phyloP scores from a whole-genome alignment of 35 echinoderm and acorn worm genomes.

The Ophioderma brevispina region DNA sequence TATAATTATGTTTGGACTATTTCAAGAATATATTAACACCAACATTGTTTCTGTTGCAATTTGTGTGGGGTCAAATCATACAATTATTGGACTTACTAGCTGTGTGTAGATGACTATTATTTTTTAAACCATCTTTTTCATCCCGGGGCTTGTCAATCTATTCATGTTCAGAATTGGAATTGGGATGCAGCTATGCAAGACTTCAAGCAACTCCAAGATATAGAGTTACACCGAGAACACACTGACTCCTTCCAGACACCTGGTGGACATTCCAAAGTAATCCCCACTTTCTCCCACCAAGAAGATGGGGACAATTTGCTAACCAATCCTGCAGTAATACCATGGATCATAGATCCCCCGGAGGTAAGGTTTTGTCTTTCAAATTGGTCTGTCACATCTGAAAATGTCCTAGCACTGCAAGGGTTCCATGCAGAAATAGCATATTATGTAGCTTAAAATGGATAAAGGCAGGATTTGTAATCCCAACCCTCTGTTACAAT shows the following conservation, averaged over 20 bases:
- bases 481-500: no score
- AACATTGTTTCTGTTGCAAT: no score
- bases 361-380: background rate
- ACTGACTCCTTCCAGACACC: background rate
- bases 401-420: no score
- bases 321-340: background rate
- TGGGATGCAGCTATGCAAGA: background rate
- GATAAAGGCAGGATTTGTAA: no score
- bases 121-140: background rate
- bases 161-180: background rate
- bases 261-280: background rate
- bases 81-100: no score
- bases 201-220: background rate
- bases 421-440: no score
- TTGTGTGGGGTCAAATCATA: no score
- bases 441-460: no score
- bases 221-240: background rate
- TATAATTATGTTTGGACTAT: no score
- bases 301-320: background rate
- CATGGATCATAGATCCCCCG: background rate
- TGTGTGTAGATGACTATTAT: no score
- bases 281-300: background rate
- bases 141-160: background rate
- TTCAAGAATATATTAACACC: no score
- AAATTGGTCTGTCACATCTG: no score